Percentiles rank a stretch among this genome's conserved stretches.
Evolutionary conservation across 2,797 vertebrate genomes (phyloP).

Genomic region (Steatocranus sp.): DNA sequence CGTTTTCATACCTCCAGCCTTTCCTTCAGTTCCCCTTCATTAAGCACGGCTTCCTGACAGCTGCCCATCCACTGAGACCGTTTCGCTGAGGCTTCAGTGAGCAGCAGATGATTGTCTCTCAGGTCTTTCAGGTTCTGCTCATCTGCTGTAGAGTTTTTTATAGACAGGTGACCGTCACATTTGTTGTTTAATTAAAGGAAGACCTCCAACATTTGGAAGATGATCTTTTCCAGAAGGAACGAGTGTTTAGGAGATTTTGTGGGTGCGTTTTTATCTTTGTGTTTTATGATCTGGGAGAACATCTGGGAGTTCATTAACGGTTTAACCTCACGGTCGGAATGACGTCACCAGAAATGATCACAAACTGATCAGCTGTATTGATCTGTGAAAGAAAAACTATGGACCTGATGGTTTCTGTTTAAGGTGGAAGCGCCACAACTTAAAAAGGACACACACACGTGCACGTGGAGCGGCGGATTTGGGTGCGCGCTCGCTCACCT

Average conservation of each 20-base stretch:
- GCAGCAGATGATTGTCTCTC: not conserved
- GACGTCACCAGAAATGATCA: not conserved
- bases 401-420: not conserved
- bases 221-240: not conserved
- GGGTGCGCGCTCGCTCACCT: not conserved
- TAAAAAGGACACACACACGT: not conserved
- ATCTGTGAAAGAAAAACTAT: not conserved
- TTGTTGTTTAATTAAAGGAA: not conserved
- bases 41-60: not conserved
- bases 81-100: not conserved
- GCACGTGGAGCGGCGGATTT: not conserved
- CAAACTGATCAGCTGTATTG: not conserved
- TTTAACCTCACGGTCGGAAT: not conserved
- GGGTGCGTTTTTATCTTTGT: not conserved
- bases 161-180: not conserved
- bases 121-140: not conserved
- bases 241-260: not conserved
- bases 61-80: not conserved
- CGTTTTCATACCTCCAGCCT: not conserved
- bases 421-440: not conserved
- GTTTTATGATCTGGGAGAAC: not conserved
- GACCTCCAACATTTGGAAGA: not conserved
- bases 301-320: not conserved
- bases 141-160: not conserved
- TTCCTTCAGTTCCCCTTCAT: not conserved